Evolutionary conservation across 2,888 invertebrate genomes (phyloP), one percentile per base, ranked within the genome.

Genomic region (Coecobrya sp.): DNA sequence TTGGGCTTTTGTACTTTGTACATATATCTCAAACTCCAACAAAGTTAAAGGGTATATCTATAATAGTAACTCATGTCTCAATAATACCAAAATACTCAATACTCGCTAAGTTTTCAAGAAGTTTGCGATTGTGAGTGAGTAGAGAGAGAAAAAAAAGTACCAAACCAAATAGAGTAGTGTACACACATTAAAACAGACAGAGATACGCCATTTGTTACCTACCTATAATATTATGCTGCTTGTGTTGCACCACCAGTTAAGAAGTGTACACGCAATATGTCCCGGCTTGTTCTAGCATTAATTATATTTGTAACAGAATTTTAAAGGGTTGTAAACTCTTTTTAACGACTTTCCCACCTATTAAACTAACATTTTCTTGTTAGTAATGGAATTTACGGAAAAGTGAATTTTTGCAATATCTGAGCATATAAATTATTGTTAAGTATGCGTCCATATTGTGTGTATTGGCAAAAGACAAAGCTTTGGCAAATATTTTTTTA

Each of bases 211-310:
- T 22, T 70, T 70, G 36, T 25, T 70, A 30, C 36, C 36, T 70
- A 62, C 62, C 62, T 62, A 36, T 36, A 62, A 19, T 62, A n/a
- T 70, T 70, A 36, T 70, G 70, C 70, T 70, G 70, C n/a, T 27
- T 70, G 5, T 36, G 16, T 70, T 70, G 36, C 36, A 36, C 4
- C 25, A 70, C 70, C 36, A 30, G 70, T 16, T n/a, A 27, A 16
- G 36, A 10, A 4, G 0, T 0, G 1, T 42, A 27, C 36, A 16
- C 30, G 30, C 19, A 25, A 2, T 19, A 11, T 11, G 36, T 62
- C 19, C 25, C 5, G 3, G 22, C 2, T 5, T 3, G 1, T 19
- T 62, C 19, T 16, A 62, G 16, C 5, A 25, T 62, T 1, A 3
- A 11, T 19, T 25, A n/a, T n/a, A n/a, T n/a, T n/a, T n/a, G n/a